Evolutionary conservation across 2,797 vertebrate genomes (phyloP), one percentile per base, ranked within the genome.

Genomic region (Dallia pectoralis): DNA sequence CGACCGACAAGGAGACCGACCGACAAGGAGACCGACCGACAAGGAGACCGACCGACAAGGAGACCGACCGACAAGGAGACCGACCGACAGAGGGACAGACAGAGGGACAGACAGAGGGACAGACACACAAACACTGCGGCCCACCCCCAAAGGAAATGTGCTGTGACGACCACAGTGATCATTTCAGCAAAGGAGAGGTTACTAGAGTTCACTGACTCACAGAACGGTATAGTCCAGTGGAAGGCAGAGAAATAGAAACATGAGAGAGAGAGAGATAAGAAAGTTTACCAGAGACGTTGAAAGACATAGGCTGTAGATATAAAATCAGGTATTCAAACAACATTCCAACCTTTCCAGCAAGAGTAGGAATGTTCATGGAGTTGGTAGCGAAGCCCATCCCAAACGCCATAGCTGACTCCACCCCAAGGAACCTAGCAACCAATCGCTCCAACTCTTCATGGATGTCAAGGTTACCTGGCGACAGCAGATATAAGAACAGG

Each of bases 331-430:
- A 59, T 14, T 59, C 53, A 22, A 27, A 25, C n/a, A 14, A 2
- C 36, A 59, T 70, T 73, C 88, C 73, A 91, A 99, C 97, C 94
- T 97, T 98, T 84, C 96, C 95, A 69, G 95, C 92, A 64, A 99
- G 93, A 73, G 95, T 95, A 78, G 97, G 97, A 92, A 99, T 99
- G 90, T 99, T 99, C 97, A 98, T 99, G 71, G 97, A 99, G 83
- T 99, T 99, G 68, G 97, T 99, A 40, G 97, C 96, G 76, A 99
- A 99, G 61, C 97, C 97, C 97, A 99, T 99, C 66, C 97, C 97
- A 71, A 97, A 99, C 0, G 90, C 74, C 97, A 99, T 95, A 63
- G 96, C 93, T 63, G 97, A 94, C 88, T 99, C 97, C 47, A 99
- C 96, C 18, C 97, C 97, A 73, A 99, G 91, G 84, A 97, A 99